Evolutionary conservation across 2,797 vertebrate genomes (phyloP).

Genomic region (Decapterus maruadsi): DNA sequence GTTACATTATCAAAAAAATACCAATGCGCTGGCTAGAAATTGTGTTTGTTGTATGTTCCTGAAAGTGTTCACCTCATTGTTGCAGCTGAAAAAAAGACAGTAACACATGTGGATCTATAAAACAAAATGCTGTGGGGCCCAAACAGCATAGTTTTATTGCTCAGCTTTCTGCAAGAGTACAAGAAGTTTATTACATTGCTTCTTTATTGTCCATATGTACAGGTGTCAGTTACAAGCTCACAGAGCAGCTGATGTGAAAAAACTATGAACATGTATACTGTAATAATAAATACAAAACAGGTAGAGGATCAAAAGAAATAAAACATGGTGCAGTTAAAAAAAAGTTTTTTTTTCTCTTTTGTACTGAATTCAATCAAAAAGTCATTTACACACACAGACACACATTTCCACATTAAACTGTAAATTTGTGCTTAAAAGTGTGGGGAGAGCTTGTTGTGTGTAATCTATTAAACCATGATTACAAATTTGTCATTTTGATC

Average conservation of each 20-base stretch:
- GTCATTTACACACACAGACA: slow-evolving; percentile 84
- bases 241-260: slow-evolving; percentile 89
- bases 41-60: too few relatives aligned
- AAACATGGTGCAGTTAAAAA: slow-evolving; percentile 68
- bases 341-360: slow-evolving; percentile 37
- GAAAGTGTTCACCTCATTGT: not conserved
- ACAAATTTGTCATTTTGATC: not conserved
- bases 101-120: slow-evolving; percentile 64
- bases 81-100: slow-evolving; percentile 29
- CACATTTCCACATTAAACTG: slow-evolving; percentile 61
- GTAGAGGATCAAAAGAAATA: slow-evolving; percentile 82
- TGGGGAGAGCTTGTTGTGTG: slow-evolving; percentile 64
- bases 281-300: slow-evolving; percentile 92
- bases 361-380: slow-evolving; percentile 83
- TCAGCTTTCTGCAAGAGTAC: slow-evolving; percentile 91
- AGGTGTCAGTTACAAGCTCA: slow-evolving; percentile 94
- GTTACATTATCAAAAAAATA: too few relatives aligned
- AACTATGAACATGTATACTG: slow-evolving; percentile 84
- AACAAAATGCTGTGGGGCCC: slow-evolving; percentile 91
- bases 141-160: slow-evolving; percentile 98
- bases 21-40: too few relatives aligned
- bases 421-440: slow-evolving; percentile 49
- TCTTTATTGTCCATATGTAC: slow-evolving; percentile 86
- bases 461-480: slow-evolving; percentile 55
- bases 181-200: slow-evolving; percentile 83